Percentiles rank a stretch among this genome's conserved stretches.
These are phyloP conservation scores for Entomobrya multifasciata DNA, from an alignment of 2,888 invertebrate species.

Conservation along the genomic window DNA sequence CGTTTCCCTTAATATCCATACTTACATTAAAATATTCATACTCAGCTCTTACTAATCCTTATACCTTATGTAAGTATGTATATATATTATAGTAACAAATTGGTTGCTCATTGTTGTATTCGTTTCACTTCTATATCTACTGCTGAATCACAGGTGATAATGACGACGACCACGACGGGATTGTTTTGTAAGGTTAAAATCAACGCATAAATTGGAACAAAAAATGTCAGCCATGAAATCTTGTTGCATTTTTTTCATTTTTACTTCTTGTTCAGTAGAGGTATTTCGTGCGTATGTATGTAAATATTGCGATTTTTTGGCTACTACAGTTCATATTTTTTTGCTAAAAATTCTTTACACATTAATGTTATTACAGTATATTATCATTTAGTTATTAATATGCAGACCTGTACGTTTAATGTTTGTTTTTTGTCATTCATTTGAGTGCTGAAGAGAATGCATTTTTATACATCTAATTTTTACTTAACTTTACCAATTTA, in stretches of 20 bases:
- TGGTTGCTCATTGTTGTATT: constrained; percentile 61
- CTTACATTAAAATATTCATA: background rate
- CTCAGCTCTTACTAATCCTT: constrained; percentile 16
- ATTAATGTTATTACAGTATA: background rate
- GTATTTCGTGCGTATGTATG: constrained; percentile 43
- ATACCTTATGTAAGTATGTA: background rate
- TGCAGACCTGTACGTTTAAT: background rate
- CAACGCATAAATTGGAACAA: constrained; percentile 29
- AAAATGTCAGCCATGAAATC: constrained; percentile 47
- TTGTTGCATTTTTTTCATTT: constrained; percentile 34
- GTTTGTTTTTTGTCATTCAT: no score
- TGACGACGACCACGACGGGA: constrained; percentile 76
- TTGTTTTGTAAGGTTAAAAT: constrained; percentile 65
- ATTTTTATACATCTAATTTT: no score
- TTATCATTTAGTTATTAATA: constrained; percentile 9
- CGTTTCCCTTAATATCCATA: background rate
- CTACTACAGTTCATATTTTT: constrained; percentile 16
- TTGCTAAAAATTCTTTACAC: background rate
- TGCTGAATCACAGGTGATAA: constrained; percentile 76
- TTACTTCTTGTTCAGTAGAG: constrained; percentile 41
- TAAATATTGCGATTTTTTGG: constrained; percentile 25
- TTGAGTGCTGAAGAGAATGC: background rate
- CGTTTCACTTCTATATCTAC: constrained; percentile 63
- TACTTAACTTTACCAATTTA: no score
- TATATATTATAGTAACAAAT: constrained; percentile 16